Conservation (phyloP, 2,888 invertebrate species). For the Baronia brevicornis region DNA sequence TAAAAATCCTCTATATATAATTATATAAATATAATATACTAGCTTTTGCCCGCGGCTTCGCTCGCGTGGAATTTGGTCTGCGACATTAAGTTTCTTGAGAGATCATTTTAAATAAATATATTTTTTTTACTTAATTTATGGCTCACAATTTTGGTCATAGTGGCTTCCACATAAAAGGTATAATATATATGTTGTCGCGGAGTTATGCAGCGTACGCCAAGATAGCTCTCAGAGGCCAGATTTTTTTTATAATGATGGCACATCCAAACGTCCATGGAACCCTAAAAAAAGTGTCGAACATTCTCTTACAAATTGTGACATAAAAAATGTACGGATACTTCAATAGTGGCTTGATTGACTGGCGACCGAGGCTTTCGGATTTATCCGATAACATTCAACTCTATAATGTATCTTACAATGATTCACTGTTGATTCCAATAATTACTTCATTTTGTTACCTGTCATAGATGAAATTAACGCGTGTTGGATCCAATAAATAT, state of each 20-base stretch:
- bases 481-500: not conserved
- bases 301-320: not conserved
- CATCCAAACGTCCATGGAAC: not conserved
- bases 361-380: too few relatives aligned
- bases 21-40: too few relatives aligned
- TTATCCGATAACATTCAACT: slow-evolving; percentile 2
- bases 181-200: too few relatives aligned
- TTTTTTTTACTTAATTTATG: too few relatives aligned
- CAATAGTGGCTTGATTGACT: slow-evolving; percentile 13
- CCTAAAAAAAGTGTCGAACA: not conserved
- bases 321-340: slow-evolving; percentile 1
- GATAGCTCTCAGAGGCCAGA: not conserved
- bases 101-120: too few relatives aligned
- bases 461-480: not conserved
- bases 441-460: slow-evolving; percentile 9
- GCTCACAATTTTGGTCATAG: too few relatives aligned
- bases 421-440: slow-evolving; percentile 5
- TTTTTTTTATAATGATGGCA: not conserved
- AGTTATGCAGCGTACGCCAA: not conserved
- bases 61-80: too few relatives aligned
- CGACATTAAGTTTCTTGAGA: too few relatives aligned
- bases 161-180: too few relatives aligned
- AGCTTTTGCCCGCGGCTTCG: too few relatives aligned
- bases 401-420: slow-evolving; percentile 1
- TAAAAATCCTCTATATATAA: too few relatives aligned